Conservation (phyloP, 2,888 invertebrate genomes). For the Apoda limacodes region DNA sequence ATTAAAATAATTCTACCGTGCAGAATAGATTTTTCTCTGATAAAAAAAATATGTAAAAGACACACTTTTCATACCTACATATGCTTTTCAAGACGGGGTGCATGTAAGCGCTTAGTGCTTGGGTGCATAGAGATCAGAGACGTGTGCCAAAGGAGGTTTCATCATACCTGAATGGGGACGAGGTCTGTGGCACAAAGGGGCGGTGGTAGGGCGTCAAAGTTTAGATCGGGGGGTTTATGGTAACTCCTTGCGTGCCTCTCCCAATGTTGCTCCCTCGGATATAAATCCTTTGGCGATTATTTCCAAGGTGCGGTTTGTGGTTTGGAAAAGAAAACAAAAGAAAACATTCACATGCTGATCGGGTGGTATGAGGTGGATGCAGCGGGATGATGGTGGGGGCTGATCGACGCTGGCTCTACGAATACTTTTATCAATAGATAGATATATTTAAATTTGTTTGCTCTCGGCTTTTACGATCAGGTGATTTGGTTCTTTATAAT, state of each 20-base stretch:
- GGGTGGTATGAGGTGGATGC: conserved; percentile 58
- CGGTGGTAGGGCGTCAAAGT: conserved; percentile 62
- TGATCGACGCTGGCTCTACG: conserved; percentile 43
- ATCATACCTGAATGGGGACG: conserved; percentile 68
- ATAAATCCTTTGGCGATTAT: conserved; percentile 64
- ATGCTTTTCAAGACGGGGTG: conserved; percentile 42
- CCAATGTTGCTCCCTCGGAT: conserved; percentile 72
- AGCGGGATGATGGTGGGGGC: conserved; percentile 37
- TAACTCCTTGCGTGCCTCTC: conserved; percentile 73
- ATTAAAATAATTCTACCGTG: too few species aligned
- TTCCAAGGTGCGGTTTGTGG: conserved; percentile 68
- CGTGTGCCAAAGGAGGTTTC: conserved; percentile 50
- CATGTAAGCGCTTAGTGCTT: conserved; percentile 57
- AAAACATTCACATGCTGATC: conserved; percentile 72
- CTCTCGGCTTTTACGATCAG: too few species aligned
- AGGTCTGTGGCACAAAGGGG: conserved; percentile 63
- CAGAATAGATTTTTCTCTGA: too few species aligned
- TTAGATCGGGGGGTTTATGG: conserved; percentile 68
- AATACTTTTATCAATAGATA: too few species aligned
- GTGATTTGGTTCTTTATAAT: too few species aligned
- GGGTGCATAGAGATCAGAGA: conserved; percentile 50
- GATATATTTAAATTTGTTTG: too few species aligned
- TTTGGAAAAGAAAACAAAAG: conserved; percentile 68
- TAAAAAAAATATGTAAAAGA: too few species aligned
- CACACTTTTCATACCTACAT: too few species aligned